These are phyloP conservation scores for Callinectes sapidus DNA, from an alignment of 2,888 invertebrate species.

Conservation along the genomic window DNA sequence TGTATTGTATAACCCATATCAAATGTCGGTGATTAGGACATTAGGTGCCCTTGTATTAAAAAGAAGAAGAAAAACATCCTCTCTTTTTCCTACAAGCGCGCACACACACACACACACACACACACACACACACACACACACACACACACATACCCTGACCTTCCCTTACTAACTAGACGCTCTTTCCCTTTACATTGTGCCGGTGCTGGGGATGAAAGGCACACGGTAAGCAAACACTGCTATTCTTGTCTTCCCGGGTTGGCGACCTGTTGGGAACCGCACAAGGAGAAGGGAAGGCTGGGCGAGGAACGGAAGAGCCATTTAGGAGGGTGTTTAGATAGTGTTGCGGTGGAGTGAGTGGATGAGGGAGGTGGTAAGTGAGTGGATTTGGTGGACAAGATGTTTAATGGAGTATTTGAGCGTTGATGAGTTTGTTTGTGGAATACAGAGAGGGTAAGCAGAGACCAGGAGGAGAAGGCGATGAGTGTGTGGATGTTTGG, in stretches of 20 bases:
- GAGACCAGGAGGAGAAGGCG: background rate
- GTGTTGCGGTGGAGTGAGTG: background rate
- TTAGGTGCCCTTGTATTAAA: background rate
- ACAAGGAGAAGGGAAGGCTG: background rate
- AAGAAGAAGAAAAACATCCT: background rate
- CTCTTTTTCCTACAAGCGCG: background rate
- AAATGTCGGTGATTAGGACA: background rate
- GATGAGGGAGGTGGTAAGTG: background rate
- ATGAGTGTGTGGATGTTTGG: background rate
- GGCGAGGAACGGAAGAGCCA: background rate
- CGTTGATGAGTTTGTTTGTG: background rate
- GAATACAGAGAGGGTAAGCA: background rate
- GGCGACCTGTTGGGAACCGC: background rate
- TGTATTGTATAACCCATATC: background rate
- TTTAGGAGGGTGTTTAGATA: background rate
- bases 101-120: conserved; percentile 41
- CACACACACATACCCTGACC: background rate
- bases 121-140: conserved; percentile 40
- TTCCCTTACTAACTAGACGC: background rate
- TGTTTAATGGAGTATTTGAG: background rate
- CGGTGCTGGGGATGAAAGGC: background rate
- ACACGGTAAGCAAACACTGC: background rate
- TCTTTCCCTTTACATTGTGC: background rate
- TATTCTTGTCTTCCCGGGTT: background rate
- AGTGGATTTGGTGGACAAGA: background rate